phyloP scores from a whole-genome alignment of 2,888 invertebrate genomes.

The Octodonta nipae region DNA sequence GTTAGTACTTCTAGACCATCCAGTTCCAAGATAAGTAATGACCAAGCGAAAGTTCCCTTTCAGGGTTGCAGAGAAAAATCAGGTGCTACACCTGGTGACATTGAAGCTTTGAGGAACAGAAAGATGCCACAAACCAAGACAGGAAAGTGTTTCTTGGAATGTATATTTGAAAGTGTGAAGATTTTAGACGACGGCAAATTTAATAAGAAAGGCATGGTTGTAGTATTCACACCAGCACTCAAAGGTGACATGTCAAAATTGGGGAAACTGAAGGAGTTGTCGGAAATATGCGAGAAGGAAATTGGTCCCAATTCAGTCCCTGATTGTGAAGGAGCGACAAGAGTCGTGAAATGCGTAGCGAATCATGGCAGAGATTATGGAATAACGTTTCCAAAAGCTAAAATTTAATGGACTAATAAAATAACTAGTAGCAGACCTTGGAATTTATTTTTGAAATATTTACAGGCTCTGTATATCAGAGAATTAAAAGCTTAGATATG shows the following conservation, averaged over 20 bases:
- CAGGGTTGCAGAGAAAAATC: slow-evolving; percentile 26
- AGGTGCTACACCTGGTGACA: slow-evolving; percentile 27
- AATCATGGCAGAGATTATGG: slow-evolving; percentile 18
- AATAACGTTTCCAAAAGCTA: no score
- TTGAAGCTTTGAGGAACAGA: slow-evolving; percentile 21
- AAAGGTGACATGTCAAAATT: slow-evolving; percentile 23
- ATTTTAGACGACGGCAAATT: slow-evolving; percentile 30
- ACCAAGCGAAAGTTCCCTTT: no score
- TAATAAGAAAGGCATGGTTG: slow-evolving; percentile 25
- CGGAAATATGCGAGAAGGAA: slow-evolving; percentile 26
- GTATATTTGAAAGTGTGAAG: slow-evolving; percentile 25
- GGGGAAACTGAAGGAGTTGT: slow-evolving; percentile 21
- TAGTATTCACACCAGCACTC: slow-evolving; percentile 21
- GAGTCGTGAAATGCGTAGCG: slow-evolving; percentile 24
- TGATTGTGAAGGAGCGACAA: slow-evolving; percentile 24
- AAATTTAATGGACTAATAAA: no score
- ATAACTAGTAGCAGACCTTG: no score
- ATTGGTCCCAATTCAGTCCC: slow-evolving; percentile 17
- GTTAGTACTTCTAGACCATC: no score
- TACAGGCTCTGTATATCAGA: no score
- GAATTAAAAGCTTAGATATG: no score
- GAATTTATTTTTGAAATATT: no score
- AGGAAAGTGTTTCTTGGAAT: slow-evolving; percentile 24
- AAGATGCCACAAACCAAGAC: slow-evolving; percentile 25
- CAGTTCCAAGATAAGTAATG: no score